Base-by-base conservation (phyloP, 2,888 invertebrate genomes). In the Caradrina kadenii region DNA sequence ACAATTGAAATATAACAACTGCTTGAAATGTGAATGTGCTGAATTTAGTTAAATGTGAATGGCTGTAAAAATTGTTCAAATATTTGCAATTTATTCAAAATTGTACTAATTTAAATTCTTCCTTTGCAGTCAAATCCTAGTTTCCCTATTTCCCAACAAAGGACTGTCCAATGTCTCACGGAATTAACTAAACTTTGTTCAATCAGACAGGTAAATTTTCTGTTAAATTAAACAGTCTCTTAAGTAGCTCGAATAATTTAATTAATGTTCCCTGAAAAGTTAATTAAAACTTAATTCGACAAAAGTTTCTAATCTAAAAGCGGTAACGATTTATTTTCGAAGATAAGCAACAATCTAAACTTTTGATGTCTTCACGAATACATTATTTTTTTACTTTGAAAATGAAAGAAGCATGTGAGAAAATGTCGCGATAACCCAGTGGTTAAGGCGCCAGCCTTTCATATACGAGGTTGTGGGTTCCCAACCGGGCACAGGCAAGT, bases 221-320 rank as follows among this genome's bases (percentile, higher is more conserved):
- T 73, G 72, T 84, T 58, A 79, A 79, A 80, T 76, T 79, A 52
- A 81, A 65, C 68, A 70, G 62, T 69, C 35, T 55, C 50, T 19
- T 64, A 84, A 82, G 82, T 63, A 81, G 73, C 67, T 73, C 45
- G 63, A 70, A 69, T 82, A 73, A 82, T 79, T 82, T 69, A 82
- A 84, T 84, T 84, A 82, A 82, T 69, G 64, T 70, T 71, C 60
- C 62, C 53, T 55, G 56, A 76, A 76, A 82, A 82, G 76, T 82
- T 84, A 82, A 84, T 82, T 82, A 84, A 84, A 84, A 76, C 76
- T 82, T 71, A 79, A 82, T 84, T 82, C 45, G 64, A 79, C 62
- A 69, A 81, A 81, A 84, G 53, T 84, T 82, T 64, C 71, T 82
- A 76, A 82, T 84, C 82, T 76, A 42, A 60, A 73, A 69, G 52